Base-by-base conservation (phyloP, 2,113 vertebrate species). In the Brachypteracias leptosomus region DNA sequence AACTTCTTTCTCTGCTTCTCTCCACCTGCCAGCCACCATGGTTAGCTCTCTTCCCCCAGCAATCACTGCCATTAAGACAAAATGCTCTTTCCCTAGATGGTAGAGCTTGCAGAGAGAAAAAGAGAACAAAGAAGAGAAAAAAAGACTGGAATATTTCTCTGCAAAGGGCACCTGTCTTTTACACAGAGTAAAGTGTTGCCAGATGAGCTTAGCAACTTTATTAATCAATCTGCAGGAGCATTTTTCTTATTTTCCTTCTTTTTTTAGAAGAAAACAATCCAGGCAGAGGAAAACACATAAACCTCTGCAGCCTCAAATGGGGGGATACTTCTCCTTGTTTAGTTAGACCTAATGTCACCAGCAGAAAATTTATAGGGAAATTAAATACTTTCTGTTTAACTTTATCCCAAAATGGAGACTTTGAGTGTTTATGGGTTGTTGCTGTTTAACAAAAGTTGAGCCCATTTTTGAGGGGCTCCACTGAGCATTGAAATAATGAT, bases 111-210 rank as follows among this genome's bases (percentile, higher is more conserved):
- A 62, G 68, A 40, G 58, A 55, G n/a, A 8, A 18, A 44, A 42
- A 55, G 18, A 46, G 61, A 6, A 44, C n/a, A n/a, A n/a, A n/a
- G n/a, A n/a, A n/a, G 46, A 36, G 5, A 31, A 38, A 19, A 59
- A 79, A 66, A 61, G 26, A 79, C 54, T 25, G 18, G 47, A 81
- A 16, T 93, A 17, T 91, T 94, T 77, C 67, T 85, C 79, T 74
- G 63, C 85, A 94, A 96, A 96, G 95, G 95, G 88, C 90, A 91
- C 20, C 57, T 97, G 85, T 94, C 93, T 93, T 90, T 95, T 90
- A 78, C 57, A 80, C n/a, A 88, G 78, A 47, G 94, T 90, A 71
- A 88, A 91, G 55, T 31, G 38, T 67, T 93, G 67, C 75, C 85
- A 81, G 78, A 86, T 88, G 85, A 94, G 52, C 12, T 83, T 81